These are phyloP conservation scores for Hippoglossus stenolepis DNA, from an alignment of 2,113 vertebrate genomes.

Conservation along the genomic window DNA sequence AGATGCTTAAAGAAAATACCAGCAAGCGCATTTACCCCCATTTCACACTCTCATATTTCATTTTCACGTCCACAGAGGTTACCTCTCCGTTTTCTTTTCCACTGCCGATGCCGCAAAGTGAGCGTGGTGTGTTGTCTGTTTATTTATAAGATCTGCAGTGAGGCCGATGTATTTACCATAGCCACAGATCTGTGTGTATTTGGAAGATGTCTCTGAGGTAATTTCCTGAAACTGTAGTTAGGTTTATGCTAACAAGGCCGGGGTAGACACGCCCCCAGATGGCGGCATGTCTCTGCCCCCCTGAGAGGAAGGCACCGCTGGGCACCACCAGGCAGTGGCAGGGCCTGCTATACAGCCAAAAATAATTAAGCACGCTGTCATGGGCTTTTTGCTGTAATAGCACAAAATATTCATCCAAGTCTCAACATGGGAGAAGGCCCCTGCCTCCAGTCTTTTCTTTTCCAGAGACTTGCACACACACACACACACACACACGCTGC, in stretches of 20 bases:
- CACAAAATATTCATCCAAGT: constrained; percentile 81
- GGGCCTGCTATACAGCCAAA: constrained; percentile 75
- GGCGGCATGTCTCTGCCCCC: constrained; percentile 62
- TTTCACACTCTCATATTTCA: constrained; percentile 80
- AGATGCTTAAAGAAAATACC: constrained; percentile 79
- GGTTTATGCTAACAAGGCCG: constrained; percentile 77
- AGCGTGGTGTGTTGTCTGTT: constrained; percentile 69
- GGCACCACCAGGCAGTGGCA: constrained; percentile 72
- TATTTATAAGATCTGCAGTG: constrained; percentile 71
- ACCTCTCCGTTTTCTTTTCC: constrained; percentile 67
- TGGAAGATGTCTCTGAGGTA: constrained; percentile 66
- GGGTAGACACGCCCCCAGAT: constrained; percentile 67
- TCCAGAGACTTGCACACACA: constrained; percentile 30
- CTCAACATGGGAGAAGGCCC: constrained; percentile 82
- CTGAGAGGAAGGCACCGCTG: constrained; percentile 72
- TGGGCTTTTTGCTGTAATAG: constrained; percentile 79
- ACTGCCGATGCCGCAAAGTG: constrained; percentile 68
- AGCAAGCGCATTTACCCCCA: constrained; percentile 76
- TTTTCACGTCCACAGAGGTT: constrained; percentile 71
- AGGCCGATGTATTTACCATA: constrained; percentile 58
- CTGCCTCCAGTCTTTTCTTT: constrained; percentile 71
- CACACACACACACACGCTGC: constrained; percentile 20
- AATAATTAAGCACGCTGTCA: constrained; percentile 85
- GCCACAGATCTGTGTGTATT: constrained; percentile 65
- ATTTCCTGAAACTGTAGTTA: constrained; percentile 69